Evolutionary conservation across 2,888 invertebrate genomes (phyloP), one percentile per base, ranked within the genome.

Genomic region (Ennomos quercinarius): DNA sequence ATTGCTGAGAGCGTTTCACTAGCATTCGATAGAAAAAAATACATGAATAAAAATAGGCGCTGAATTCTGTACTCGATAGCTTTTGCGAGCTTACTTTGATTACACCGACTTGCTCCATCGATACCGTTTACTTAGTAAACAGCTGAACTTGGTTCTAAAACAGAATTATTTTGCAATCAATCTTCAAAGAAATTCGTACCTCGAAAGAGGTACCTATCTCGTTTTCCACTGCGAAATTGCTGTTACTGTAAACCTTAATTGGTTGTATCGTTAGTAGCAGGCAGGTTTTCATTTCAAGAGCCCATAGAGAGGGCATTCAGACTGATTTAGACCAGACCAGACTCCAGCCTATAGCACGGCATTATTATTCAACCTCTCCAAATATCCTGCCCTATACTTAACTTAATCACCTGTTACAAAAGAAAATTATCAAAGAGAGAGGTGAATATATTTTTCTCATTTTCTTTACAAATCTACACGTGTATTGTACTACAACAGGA

Each of bases 401-500:
- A 27, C 4, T 5, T 4, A 27, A 27, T 6, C 27, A 27, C 27
- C 27, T 27, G 27, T 6, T 27, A 27, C 27, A 27, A 27, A 27
- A 27, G 4, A 27, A 27, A 4, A 27, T 27, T 4, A 27, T 6
- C 27, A 27, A 27, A 27, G 27, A 27, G 27, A 27, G 27, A 27
- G 6, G 3, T 27, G 27, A 27, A 6, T 27, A 6, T 27, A 2
- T 27, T 5, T 27, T 27, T 6, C 6, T 27, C 17, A 17, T 6
- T 27, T 27, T 27, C 5, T 27, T 27, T 27, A 2, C 6, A 27
- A 27, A 27, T 27, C 6, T 6, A 27, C 4, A 27, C 27, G 27
- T 27, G 27, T 27, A 27, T 27, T 27, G 27, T 27, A 42, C 57
- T 37, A 54, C 41, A 40, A 68, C 91, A 98, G 97, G 97, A 98